phyloP scores from a whole-genome alignment of 2,797 vertebrate genomes.

The Brachymystax lenok region DNA sequence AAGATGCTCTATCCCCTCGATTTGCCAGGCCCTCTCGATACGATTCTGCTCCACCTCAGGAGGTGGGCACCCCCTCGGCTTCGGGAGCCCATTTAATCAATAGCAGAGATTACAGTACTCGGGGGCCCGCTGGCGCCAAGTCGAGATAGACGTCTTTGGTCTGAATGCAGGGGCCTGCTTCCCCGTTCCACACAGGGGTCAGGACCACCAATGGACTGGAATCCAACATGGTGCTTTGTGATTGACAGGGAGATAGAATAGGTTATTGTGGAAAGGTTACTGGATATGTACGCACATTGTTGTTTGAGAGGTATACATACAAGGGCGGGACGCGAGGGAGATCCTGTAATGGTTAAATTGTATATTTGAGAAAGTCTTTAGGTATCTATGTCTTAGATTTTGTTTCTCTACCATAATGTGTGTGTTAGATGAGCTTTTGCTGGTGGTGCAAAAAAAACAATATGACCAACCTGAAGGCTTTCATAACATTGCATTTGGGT shows the following conservation, averaged over 20 bases:
- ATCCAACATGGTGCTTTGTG: slow-evolving; percentile 50
- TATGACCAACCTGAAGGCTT: slow-evolving; percentile 9
- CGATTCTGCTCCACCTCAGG: slow-evolving; percentile 54
- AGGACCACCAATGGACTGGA: slow-evolving; percentile 59
- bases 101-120: slow-evolving; percentile 68
- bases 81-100: slow-evolving; percentile 68
- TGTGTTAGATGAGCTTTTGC: background rate
- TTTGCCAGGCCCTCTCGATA: slow-evolving; percentile 53
- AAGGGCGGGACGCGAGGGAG: background rate
- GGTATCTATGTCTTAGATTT: background rate
- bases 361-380: background rate
- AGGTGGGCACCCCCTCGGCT: slow-evolving; percentile 46
- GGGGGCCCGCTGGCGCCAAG: slow-evolving; percentile 63
- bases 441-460: background rate
- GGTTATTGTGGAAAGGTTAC: slow-evolving; percentile 43
- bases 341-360: background rate
- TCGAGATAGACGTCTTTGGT: slow-evolving; percentile 58
- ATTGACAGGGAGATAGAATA: slow-evolving; percentile 65
- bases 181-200: slow-evolving; percentile 40
- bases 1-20: slow-evolving; percentile 51
- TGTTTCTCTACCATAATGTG: background rate
- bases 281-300: background rate
- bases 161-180: slow-evolving; percentile 42
- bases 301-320: background rate
- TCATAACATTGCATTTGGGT: slow-evolving; percentile 33